These are phyloP conservation scores for Iselma pallidipennis DNA, from an alignment of 2,888 invertebrate genomes.

Conservation along the genomic window DNA sequence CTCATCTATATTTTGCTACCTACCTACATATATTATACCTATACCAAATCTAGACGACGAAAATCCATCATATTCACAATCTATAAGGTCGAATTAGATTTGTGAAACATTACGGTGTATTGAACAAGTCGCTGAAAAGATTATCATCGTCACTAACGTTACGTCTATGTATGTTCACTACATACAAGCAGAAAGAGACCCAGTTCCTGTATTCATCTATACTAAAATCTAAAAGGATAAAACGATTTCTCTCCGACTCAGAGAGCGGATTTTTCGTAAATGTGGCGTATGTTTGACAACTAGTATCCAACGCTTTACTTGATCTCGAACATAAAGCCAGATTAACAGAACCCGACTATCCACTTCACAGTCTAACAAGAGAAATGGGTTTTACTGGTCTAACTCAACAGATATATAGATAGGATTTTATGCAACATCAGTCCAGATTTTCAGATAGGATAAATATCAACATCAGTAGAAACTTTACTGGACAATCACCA, in stretches of 20 bases:
- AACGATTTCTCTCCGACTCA: constrained; percentile 12
- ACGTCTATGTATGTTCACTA: no score
- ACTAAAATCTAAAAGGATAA: constrained; percentile 12
- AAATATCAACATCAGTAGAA: no score
- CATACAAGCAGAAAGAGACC: no score
- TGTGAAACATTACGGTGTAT: constrained; percentile 34
- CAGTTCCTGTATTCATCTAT: neutral
- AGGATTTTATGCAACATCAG: constrained; percentile 3
- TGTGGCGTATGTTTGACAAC: constrained; percentile 17
- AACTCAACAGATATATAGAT: neutral
- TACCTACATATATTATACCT: no score
- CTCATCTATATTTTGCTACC: neutral
- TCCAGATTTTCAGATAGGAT: neutral
- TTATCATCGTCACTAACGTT: neutral
- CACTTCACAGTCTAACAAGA: constrained; percentile 13
- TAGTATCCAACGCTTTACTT: constrained; percentile 1
- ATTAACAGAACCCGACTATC: constrained; percentile 19
- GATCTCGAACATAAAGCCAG: constrained; percentile 10
- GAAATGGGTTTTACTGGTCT: constrained; percentile 16
- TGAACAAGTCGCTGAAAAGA: constrained; percentile 26
- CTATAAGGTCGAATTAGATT: constrained; percentile 30
- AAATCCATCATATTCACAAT: constrained; percentile 30
- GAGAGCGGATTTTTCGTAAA: constrained; percentile 10
- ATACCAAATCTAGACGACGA: neutral
- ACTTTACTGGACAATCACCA: no score